A percentile compares a stretch with the other conserved stretches of the same genome.
These are phyloP conservation scores for Sardina pilchardus DNA, from an alignment of 2,113 vertebrate species.

Conservation along the genomic window DNA sequence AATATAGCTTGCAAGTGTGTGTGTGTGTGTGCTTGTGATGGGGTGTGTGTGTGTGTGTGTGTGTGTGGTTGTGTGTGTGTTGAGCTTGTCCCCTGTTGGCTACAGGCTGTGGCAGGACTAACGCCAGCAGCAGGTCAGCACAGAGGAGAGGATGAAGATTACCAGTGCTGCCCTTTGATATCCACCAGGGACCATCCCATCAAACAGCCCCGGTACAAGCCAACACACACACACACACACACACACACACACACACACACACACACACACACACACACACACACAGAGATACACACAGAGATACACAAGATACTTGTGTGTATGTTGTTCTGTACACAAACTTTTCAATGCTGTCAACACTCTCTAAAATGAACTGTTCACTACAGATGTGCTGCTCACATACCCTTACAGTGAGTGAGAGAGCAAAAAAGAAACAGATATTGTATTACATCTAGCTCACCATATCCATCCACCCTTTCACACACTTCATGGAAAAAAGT, in stretches of 20 bases:
- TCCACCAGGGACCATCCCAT: constrained; percentile 5
- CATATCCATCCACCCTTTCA: background rate
- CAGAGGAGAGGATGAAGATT: background rate
- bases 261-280: background rate
- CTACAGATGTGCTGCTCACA: background rate
- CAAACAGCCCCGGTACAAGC: background rate
- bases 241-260: background rate
- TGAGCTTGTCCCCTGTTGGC: background rate
- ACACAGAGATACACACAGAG: background rate
- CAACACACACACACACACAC: background rate
- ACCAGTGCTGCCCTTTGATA: background rate
- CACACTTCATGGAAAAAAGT: background rate
- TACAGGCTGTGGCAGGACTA: background rate
- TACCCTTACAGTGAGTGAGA: background rate
- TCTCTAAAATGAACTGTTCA: background rate
- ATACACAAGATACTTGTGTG: too few relatives aligned
- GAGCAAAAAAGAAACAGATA: background rate
- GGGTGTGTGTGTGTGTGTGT: constrained; percentile 1
- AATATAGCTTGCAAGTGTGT: background rate
- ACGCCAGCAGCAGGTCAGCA: background rate
- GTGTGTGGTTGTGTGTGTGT: background rate
- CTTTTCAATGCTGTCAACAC: too few relatives aligned
- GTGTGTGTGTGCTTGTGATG: background rate
- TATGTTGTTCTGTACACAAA: background rate
- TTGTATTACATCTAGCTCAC: background rate